Evolutionary conservation across 2,797 vertebrate species (phyloP), one percentile per base, ranked within the genome.

Genomic region (Myripristis murdjan): DNA sequence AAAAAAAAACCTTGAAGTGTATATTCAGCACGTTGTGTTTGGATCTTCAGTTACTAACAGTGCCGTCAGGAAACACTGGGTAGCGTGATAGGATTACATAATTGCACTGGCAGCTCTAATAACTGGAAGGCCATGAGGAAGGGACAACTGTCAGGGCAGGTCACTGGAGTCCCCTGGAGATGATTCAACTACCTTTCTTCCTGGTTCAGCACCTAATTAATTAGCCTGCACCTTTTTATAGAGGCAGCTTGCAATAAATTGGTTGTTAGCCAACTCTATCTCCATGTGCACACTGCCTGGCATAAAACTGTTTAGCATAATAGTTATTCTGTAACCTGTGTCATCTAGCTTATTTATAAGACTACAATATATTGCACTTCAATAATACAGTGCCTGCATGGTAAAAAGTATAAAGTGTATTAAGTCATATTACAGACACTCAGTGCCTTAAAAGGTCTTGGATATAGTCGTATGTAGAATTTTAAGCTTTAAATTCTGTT

Each of bases 141-240:
- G 62, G 47, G 64, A 35, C 22, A 35, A 70, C 60, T 71, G 56
- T 77, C 74, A 6, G 66, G 63, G 16, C 70, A 71, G 78, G 70
- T 75, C 51, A 68, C 53, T 5, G 0, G 12, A 2, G 28, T 59
- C 61, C 81, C 41, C 51, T 35, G 37, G 59, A 69, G 80, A 73
- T 49, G n/a, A 70, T 49, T 70, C 77, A 60, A 20, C 76, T 44
- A 5, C 46, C n/a, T 53, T 53, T 69, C 54, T 11, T 60, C 62
- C 14, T 59, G 37, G 22, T 78, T 81, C 84, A 84, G 79, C 84
- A 26, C 52, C 47, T 76, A 70, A 82, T 81, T 84, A 86, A 92
- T 91, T 84, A 73, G 64, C 70, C 12, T 7, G 24, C 28, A 15
- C 72, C 41, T 49, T 70, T 71, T 68, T 33, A 52, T 15, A 48